Conservation (phyloP, 2,888 invertebrate genomes). For the Ormyrus pomaceus region DNA sequence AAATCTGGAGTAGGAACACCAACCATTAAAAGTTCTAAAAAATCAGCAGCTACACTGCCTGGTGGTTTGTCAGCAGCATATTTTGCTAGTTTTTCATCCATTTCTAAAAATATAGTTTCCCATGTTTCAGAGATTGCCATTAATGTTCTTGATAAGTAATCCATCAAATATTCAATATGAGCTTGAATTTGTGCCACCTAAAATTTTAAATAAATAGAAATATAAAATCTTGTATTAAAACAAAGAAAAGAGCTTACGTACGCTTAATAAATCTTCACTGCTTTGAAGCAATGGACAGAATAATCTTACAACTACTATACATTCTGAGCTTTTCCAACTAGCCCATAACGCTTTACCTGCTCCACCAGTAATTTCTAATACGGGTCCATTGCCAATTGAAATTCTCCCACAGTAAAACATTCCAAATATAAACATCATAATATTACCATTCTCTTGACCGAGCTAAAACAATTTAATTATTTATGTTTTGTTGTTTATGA, state of each 20-base stretch:
- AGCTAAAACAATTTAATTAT: constrained; percentile 78
- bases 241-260: constrained; percentile 50
- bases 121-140: constrained; percentile 91
- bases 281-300: constrained; percentile 70
- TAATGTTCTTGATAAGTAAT: constrained; percentile 85
- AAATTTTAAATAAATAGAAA: background rate
- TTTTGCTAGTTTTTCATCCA: constrained; percentile 93
- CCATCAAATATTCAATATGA: constrained; percentile 79
- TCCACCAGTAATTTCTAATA: constrained; percentile 71
- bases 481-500: constrained; percentile 9
- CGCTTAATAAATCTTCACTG: constrained; percentile 71
- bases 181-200: constrained; percentile 73
- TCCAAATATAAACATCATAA: constrained; percentile 86
- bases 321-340: constrained; percentile 64
- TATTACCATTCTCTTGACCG: constrained; percentile 84
- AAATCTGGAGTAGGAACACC: constrained; percentile 87
- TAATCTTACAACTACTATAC: constrained; percentile 66
- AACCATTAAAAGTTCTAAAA: constrained; percentile 92
- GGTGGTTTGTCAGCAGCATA: constrained; percentile 89
- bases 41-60: constrained; percentile 92
- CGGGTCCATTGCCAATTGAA: constrained; percentile 65
- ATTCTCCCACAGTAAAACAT: constrained; percentile 88
- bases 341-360: constrained; percentile 70
- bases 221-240: constrained; percentile 24
- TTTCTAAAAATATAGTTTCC: constrained; percentile 95